Evolutionary conservation across 2,113 vertebrate genomes (phyloP).

Genomic region (Felis chaus): DNA sequence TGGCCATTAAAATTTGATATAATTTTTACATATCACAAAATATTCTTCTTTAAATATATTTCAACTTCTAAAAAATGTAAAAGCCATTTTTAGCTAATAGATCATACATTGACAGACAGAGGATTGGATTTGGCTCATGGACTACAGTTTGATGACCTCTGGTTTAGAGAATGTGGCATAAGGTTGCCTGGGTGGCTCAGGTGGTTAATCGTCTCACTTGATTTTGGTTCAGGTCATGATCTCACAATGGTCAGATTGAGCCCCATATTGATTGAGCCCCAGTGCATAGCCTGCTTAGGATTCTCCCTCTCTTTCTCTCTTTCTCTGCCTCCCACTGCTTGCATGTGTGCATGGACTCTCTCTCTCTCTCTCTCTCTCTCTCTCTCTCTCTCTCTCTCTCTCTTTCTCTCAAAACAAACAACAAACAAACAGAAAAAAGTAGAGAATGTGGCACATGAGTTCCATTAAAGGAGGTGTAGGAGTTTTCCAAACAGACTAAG

Average conservation of each 20-base stretch:
- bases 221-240: too few species aligned
- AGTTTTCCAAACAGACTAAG: constrained; percentile 8
- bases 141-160: neutral
- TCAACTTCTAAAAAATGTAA: neutral
- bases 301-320: too few species aligned
- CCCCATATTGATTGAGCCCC: too few species aligned
- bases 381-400: too few species aligned
- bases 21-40: neutral
- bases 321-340: too few species aligned
- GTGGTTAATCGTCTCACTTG: too few species aligned
- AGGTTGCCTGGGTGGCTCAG: too few species aligned
- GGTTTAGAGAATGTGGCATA: neutral
- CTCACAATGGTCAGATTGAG: too few species aligned
- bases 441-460: neutral
- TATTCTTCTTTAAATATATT: constrained; percentile 4
- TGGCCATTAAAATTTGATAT: neutral
- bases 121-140: neutral
- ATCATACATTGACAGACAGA: neutral
- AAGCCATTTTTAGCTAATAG: neutral
- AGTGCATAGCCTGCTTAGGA: too few species aligned
- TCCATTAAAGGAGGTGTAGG: neutral
- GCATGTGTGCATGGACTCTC: too few species aligned
- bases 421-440: neutral
- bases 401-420: too few species aligned
- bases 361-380: too few species aligned